Evolutionary conservation across 1,140 invertebrate genomes (phyloP), one percentile per base, ranked within the genome.

Genomic region (Ceratina japonica): DNA sequence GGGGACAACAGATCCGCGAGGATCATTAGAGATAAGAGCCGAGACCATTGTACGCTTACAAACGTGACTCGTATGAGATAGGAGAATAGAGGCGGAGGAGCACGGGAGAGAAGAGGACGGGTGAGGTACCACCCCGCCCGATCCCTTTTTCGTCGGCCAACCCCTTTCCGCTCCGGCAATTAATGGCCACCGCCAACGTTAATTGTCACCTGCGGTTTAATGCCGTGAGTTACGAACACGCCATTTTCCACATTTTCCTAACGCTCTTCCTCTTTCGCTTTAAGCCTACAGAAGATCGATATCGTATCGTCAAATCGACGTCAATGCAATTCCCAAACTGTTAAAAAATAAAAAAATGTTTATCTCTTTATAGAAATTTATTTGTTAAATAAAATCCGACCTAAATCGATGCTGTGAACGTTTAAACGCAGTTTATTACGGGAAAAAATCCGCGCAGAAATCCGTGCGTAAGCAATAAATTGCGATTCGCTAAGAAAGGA

Each of bases 1-100:
- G 61, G 59, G 61, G 61, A 81, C 61, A 78, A 72, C 68, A 59
- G 79, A 77, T 63, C 62, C 75, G 75, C 79, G 75, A 52, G 79
- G 75, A 81, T 81, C 79, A 78, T 81, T 81, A 81, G 75, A 78
- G 75, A 78, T 81, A 65, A 81, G 79, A 78, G 74, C 31, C n/a
- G 44, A 65, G 44, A 65, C 79, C 75, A 81, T 81, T 81, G 75
- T 78, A 24, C 65, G 79, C 27, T 65, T 72, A 54, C 49, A 78
- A 78, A 78, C 79, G 75, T 71, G 79, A 81, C 75, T 81, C 75
- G 79, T 72, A 72, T 61, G 79, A 76, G 79, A 75, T 80, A 62
- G 72, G n/a, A 77, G 64, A 80, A 76, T 75, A 64, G 77, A 54
- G 31, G 54, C 54, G n/a, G n/a, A 69, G 27, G n/a, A 44, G 37